Evolutionary conservation across 2,113 vertebrate genomes (phyloP), one percentile per base, ranked within the genome.

Genomic region (Edolisoma coerulescens): DNA sequence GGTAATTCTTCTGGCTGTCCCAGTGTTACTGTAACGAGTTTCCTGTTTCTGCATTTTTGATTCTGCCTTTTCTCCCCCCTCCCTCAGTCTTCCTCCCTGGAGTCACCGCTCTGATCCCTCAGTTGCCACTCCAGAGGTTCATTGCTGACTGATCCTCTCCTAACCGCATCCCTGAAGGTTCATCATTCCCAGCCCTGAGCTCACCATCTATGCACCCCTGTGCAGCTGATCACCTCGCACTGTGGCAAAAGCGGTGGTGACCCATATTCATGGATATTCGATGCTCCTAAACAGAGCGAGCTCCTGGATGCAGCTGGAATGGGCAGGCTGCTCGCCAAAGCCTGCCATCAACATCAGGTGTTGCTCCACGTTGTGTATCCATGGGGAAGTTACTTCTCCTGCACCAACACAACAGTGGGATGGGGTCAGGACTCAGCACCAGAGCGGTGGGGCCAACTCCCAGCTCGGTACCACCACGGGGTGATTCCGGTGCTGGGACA

Each of bases 401-500:
- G 3, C 14, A 13, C 23, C 39, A 33, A 1, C 28, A 37, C 1
- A 1, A 2, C 11, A 27, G 2, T 27, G 94, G 42, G 52, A 47
- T 8, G 37, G 68, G 68, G 13, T 61, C 3, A 7, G 56, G 50
- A n/a, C 32, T 20, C 0, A 0, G 61, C 45, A 42, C 32, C 4
- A 5, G 9, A 13, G 27, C 3, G 3, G 10, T 35, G 44, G 50
- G 68, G 10, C 56, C n/a, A n/a, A 5, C 23, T 8, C 3, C 41
- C n/a, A 54, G 11, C 50, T 74, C 50, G 1, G 0, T 45, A 22
- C 75, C 47, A 32, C 17, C 4, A 1, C 0, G 0, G 9, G 5
- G 18, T 59, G 32, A 47, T 71, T 49, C 32, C 2, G 2, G 24
- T 75, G 73, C 22, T 0, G 0, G 30, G 27, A 16, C 14, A 45